Conservation (phyloP, 2,797 vertebrate genomes). For the Alauda arvensis region DNA sequence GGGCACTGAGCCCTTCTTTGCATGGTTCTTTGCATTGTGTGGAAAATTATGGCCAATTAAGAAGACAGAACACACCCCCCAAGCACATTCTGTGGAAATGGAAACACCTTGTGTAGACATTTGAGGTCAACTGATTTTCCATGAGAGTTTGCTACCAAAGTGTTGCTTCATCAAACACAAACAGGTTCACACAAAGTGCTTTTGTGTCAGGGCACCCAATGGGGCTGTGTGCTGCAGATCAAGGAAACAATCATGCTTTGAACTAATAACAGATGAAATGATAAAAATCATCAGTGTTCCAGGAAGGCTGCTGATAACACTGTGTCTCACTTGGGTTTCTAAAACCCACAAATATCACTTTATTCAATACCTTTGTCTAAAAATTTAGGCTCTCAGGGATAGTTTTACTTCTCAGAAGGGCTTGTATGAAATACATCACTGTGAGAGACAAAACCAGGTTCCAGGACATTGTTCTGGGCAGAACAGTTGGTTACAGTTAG, state of each 20-base stretch:
- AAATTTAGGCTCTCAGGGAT: not conserved
- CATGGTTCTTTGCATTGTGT: accelerated
- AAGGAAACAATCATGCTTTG: not conserved
- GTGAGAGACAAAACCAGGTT: not conserved
- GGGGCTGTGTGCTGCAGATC: not conserved
- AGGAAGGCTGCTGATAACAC: not conserved
- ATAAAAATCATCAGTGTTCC: not conserved
- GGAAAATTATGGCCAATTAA: not conserved
- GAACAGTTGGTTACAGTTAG: not conserved
- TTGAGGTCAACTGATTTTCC: not conserved
- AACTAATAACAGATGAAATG: not conserved
- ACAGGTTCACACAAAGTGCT: not conserved
- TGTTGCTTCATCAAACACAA: not conserved
- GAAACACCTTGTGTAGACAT: not conserved
- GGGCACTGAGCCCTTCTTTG: not conserved
- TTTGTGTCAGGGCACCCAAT: accelerated
- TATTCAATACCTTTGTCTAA: not conserved
- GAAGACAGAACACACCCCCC: not conserved
- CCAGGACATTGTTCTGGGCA: not conserved
- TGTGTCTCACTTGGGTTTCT: not conserved
- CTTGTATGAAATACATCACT: not conserved
- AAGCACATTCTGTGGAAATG: not conserved
- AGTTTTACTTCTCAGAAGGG: not conserved
- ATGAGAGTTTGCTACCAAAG: not conserved
- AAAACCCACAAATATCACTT: not conserved